Percentiles rank a stretch among this genome's conserved stretches.
phyloP scores from a whole-genome alignment of 2,888 invertebrate species.

The Drosophila austrosaltans region DNA sequence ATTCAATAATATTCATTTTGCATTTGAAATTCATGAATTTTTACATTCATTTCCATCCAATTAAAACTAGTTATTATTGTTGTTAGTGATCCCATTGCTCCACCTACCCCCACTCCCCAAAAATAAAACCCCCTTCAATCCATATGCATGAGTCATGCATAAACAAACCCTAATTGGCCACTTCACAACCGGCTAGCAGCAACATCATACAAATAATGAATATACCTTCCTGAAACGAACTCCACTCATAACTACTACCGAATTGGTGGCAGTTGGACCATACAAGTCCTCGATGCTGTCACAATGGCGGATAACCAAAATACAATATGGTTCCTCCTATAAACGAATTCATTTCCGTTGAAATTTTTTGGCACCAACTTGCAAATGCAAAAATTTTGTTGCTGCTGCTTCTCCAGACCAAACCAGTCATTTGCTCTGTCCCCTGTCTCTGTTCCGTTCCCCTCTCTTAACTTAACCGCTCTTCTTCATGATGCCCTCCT shows the following conservation, averaged over 20 bases:
- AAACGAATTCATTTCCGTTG: constrained; percentile 76
- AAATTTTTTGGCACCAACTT: constrained; percentile 70
- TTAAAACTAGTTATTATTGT: constrained; percentile 20
- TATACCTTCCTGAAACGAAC: constrained; percentile 62
- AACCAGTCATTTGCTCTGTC: neutral
- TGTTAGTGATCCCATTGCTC: constrained; percentile 14
- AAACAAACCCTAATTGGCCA: constrained; percentile 61
- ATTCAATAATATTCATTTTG: neutral
- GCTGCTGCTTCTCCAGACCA: constrained; percentile 17
- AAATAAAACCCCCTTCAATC: neutral
- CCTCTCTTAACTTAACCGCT: neutral
- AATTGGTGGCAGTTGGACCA: constrained; percentile 16
- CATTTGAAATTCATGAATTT: constrained; percentile 7
- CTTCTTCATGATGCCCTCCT: neutral
- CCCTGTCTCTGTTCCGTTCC: constrained; percentile 9
- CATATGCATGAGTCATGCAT: constrained; percentile 27
- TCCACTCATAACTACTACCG: constrained; percentile 27
- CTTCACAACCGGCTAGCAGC: constrained; percentile 44
- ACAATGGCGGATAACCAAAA: constrained; percentile 74
- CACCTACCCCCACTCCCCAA: neutral
- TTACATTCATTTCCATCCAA: constrained; percentile 6
- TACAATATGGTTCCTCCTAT: constrained; percentile 71
- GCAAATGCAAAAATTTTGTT: constrained; percentile 34
- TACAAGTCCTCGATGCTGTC: constrained; percentile 46
- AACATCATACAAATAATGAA: constrained; percentile 41